phyloP scores from a whole-genome alignment of 2,113 vertebrate species.

The Toxotes jaculatrix region DNA sequence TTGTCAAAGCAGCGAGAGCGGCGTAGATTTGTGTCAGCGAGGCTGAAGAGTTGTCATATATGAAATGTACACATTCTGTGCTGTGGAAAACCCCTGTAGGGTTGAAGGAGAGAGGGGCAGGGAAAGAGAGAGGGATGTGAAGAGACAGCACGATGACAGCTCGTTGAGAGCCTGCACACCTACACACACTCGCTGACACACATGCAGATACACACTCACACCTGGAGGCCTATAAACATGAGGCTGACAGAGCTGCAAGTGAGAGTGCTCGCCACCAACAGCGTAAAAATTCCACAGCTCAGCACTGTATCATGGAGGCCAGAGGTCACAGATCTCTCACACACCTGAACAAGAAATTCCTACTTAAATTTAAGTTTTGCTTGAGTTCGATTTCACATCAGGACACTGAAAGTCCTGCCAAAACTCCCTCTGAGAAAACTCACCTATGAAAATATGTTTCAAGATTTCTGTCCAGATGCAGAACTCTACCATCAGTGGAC shows the following conservation, averaged over 20 bases:
- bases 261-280: background rate
- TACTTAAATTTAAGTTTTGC: background rate
- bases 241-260: background rate
- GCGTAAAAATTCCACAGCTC: background rate
- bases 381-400: background rate
- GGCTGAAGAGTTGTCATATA: constrained; percentile 14
- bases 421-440: background rate
- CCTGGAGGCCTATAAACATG: background rate
- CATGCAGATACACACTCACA: background rate
- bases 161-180: background rate
- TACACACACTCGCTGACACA: background rate
- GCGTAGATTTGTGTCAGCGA: constrained; percentile 1
- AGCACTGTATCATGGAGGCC: background rate
- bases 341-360: background rate
- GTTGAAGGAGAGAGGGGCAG: background rate
- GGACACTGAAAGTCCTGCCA: background rate
- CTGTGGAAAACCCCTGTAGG: constrained; percentile 30
- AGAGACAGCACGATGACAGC: constrained; percentile 31
- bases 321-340: background rate
- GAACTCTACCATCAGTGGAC: background rate
- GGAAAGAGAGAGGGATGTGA: background rate
- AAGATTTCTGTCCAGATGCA: background rate
- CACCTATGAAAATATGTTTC: background rate
- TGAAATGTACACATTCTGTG: constrained; percentile 14
- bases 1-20: background rate